Evolutionary conservation across 2,113 vertebrate genomes (phyloP), one percentile per base, ranked within the genome.

Genomic region (Philantomba maxwellii): DNA sequence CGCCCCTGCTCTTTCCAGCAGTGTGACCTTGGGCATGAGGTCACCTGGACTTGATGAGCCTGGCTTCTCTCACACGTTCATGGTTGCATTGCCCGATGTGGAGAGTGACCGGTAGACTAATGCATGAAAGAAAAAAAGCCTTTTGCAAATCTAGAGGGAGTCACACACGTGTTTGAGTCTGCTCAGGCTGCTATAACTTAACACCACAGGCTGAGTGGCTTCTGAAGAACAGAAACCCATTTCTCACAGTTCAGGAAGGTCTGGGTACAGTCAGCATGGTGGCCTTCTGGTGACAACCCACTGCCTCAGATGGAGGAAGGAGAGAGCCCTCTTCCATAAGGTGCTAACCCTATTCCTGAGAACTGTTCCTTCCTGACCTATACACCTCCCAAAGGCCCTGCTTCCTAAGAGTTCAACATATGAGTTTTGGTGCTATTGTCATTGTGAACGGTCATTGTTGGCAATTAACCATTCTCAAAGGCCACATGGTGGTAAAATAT

Each of bases 111-210:
- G 9, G 11, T 33, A 47, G 33, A 4, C 16, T 77, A 57, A 81
- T 4, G 0, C 6, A 7, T 5, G 1, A 9, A 55, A 7, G 23
- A 43, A 55, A 23, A 26, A 26, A 23, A 47, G 8, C 0, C 51
- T 19, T 86, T 78, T 80, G 30, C 51, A 89, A 58, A 80, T 7
- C 51, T 85, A n/a, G 77, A 94, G 77, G 21, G 9, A n/a, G 91
- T 30, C 45, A 53, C 4, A 13, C 2, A 1, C 36, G 4, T 23
- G 39, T 60, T 43, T 58, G 58, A 39, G 12, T 58, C 77, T 43
- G 11, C 58, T 73, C 53, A 14, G 23, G 43, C 81, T 62, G 10
- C 45, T 77, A 53, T 53, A 45, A 85, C 36, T 58, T 77, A 77
- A 77, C 13, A 23, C 11, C 45, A 53, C n/a, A 45, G 11, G 45